Evolutionary conservation across 53 echinoderm and acorn worm species (phyloP).

Genomic region (Temnopleurus reevesii): DNA sequence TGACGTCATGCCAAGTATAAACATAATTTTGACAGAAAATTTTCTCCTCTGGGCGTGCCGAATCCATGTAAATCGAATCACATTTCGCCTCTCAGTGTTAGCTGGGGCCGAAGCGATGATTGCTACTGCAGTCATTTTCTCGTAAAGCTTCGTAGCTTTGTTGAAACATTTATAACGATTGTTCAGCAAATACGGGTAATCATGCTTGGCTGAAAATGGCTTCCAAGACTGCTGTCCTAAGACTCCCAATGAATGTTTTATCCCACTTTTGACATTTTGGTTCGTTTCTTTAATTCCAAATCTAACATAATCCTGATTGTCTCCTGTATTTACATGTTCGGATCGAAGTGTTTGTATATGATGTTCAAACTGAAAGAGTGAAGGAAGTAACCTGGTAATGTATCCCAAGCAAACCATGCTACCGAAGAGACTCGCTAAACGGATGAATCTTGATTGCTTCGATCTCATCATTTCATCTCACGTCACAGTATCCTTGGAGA

Average conservation of each 20-base stretch:
- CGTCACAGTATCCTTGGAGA: not conserved
- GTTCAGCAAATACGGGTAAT: not conserved
- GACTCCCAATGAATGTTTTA: not conserved
- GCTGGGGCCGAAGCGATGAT: slow-evolving; percentile 2
- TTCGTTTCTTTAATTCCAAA: not conserved
- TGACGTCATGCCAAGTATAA: not conserved
- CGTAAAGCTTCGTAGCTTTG: not conserved
- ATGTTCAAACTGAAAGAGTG: not conserved
- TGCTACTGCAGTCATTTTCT: slow-evolving; percentile 6
- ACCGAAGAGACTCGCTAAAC: not conserved
- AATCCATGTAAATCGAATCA: slow-evolving; percentile 37
- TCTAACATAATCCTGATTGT: not conserved
- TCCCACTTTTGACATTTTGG: not conserved
- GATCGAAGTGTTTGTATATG: not conserved
- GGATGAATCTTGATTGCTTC: not conserved
- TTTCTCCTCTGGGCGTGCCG: not conserved
- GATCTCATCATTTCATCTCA: not conserved
- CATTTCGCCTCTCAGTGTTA: slow-evolving; percentile 4
- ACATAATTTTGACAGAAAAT: slow-evolving; percentile 4
- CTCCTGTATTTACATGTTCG: too few species aligned
- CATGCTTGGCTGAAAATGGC: slow-evolving; percentile 6
- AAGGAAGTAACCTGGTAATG: not conserved
- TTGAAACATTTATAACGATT: not conserved
- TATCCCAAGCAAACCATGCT: not conserved
- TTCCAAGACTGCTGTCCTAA: not conserved